phyloP scores from a whole-genome alignment of 2,797 vertebrate genomes.

The Molossus molossus region DNA sequence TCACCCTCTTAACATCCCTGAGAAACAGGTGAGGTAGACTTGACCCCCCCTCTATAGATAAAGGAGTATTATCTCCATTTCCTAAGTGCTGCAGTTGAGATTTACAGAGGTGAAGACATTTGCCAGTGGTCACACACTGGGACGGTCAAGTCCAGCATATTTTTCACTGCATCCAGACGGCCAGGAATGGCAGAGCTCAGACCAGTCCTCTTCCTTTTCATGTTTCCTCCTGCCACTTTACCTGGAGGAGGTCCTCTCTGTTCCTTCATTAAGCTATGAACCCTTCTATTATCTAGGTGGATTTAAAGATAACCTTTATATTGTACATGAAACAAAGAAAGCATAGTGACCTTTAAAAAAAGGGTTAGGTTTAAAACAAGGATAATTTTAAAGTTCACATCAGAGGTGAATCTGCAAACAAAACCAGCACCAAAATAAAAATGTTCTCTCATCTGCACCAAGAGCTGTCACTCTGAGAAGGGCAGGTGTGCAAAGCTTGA shows the following conservation, averaged over 20 bases:
- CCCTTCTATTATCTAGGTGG: not conserved
- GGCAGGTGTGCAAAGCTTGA: not conserved
- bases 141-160: not conserved
- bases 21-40: slow-evolving; percentile 8
- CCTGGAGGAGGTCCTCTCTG: not conserved
- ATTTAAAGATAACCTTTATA: slow-evolving; percentile 17
- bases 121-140: not conserved
- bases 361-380: not conserved
- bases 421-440: slow-evolving; percentile 11
- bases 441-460: not conserved
- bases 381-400: not conserved
- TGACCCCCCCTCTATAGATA: not conserved
- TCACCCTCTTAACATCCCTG: not conserved
- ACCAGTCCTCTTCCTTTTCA: not conserved
- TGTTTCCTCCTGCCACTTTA: not conserved
- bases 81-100: not conserved
- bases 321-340: slow-evolving; percentile 7
- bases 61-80: not conserved
- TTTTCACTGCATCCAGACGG: not conserved
- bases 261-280: not conserved
- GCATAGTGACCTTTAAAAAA: not conserved
- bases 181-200: not conserved
- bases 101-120: not conserved
- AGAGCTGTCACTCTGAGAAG: not conserved
- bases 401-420: slow-evolving; percentile 14